Evolutionary conservation across 2,888 invertebrate genomes (phyloP).

Genomic region (Drosophila seclusa): DNA sequence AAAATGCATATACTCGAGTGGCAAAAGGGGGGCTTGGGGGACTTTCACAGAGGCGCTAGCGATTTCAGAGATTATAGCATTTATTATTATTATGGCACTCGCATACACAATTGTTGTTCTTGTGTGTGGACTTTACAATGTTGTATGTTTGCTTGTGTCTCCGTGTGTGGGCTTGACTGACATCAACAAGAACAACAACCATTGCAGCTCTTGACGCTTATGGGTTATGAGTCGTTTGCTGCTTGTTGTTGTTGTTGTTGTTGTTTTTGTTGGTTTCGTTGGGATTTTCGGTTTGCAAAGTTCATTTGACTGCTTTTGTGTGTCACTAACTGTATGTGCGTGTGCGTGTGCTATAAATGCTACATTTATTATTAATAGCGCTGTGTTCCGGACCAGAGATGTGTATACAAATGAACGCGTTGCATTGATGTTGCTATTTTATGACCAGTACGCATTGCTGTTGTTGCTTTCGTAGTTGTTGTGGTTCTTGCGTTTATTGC

Average conservation of each 20-base stretch:
- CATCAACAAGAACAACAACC: constrained; percentile 31
- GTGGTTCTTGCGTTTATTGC: constrained; percentile 16
- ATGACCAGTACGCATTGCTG: constrained; percentile 56
- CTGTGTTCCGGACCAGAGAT: constrained; percentile 74
- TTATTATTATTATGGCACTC: constrained; percentile 78
- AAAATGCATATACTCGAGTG: constrained; percentile 57
- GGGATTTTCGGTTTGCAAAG: constrained; percentile 70
- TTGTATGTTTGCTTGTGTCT: constrained; percentile 30
- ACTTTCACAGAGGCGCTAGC: constrained; percentile 35
- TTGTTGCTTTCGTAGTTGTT: constrained; percentile 23
- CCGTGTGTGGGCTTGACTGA: constrained; percentile 20
- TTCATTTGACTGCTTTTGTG: constrained; percentile 67
- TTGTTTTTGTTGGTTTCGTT: constrained; percentile 31
- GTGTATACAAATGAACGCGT: constrained; percentile 67
- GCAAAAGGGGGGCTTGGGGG: constrained; percentile 9
- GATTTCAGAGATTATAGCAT: constrained; percentile 75
- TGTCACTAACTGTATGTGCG: constrained; percentile 26
- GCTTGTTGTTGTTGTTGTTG: constrained; percentile 12
- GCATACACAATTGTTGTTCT: constrained; percentile 38
- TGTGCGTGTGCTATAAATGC: constrained; percentile 50
- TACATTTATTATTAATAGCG: constrained; percentile 81
- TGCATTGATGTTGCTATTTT: constrained; percentile 78
- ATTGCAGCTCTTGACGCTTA: constrained; percentile 46
- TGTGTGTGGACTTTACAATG: constrained; percentile 18
- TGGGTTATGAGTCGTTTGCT: constrained; percentile 30